phyloP scores from a whole-genome alignment of 1,140 invertebrate genomes.

The Akabosia matsudoensis region DNA sequence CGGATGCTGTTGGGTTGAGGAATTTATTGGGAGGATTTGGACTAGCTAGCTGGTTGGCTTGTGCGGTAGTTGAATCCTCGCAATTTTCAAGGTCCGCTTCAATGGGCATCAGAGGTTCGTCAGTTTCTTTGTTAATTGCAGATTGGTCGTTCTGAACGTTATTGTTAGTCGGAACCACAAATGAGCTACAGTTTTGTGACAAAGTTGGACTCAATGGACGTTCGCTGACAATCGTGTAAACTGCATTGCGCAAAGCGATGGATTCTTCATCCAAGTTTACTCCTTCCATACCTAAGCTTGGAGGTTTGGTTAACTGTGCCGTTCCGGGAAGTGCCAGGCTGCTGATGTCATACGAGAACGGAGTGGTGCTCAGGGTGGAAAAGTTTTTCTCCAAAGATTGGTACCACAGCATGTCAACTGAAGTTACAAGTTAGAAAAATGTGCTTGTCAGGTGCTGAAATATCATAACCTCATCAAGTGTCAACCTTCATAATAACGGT shows the following conservation, averaged over 20 bases:
- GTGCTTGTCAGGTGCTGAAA: background rate
- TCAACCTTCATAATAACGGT: no score
- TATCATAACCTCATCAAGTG: no score
- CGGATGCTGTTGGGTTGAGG: slow-evolving; percentile 1
- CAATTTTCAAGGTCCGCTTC: no score
- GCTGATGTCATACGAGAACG: background rate
- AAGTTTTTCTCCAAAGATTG: slow-evolving; percentile 1
- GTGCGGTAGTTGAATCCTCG: background rate
- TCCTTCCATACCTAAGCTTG: background rate
- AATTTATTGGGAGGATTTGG: slow-evolving; percentile 24
- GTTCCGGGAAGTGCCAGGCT: background rate
- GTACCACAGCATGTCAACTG: slow-evolving; percentile 16
- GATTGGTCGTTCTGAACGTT: no score
- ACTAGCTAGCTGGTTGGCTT: background rate
- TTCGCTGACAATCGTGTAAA: background rate
- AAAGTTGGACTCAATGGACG: background rate
- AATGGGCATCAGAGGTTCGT: no score
- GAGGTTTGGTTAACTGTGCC: background rate
- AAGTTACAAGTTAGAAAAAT: background rate
- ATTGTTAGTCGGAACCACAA: background rate
- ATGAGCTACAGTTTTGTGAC: background rate
- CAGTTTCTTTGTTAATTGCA: no score
- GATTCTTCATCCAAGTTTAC: background rate
- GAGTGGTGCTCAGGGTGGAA: background rate
- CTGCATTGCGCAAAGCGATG: background rate